A percentile compares a stretch with the other conserved stretches of the same genome.
Evolutionary conservation across 2,888 invertebrate genomes (phyloP).

Genomic region (Gerris lacustris): DNA sequence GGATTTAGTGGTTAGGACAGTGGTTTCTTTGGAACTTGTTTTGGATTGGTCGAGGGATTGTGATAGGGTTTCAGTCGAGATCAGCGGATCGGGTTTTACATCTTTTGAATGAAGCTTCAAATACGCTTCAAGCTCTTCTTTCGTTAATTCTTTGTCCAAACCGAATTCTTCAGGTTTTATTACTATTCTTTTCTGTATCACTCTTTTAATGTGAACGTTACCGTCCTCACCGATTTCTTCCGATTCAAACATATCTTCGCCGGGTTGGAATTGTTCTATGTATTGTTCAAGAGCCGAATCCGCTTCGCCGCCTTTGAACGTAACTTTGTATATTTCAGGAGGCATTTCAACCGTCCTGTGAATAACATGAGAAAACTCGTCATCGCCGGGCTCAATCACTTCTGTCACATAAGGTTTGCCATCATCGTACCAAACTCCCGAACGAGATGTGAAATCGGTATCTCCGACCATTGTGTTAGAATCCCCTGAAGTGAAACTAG

Average conservation of each 20-base stretch:
- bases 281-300: constrained; percentile 42
- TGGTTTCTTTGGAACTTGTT: constrained; percentile 18
- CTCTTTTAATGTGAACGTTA: constrained; percentile 42
- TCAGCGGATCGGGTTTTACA: constrained; percentile 17
- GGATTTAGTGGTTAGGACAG: not conserved
- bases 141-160: constrained; percentile 28
- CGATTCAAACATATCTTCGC: constrained; percentile 42
- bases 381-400: constrained; percentile 40
- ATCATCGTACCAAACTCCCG: constrained; percentile 41
- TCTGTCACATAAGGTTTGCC: constrained; percentile 41
- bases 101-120: constrained; percentile 31
- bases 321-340: constrained; percentile 42
- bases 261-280: constrained; percentile 42
- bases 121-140: constrained; percentile 34
- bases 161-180: constrained; percentile 34
- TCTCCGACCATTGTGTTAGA: constrained; percentile 76
- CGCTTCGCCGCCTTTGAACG: constrained; percentile 43
- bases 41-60: constrained; percentile 12
- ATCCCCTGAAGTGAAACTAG: constrained; percentile 69
- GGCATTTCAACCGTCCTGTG: constrained; percentile 42
- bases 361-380: constrained; percentile 40
- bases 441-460: constrained; percentile 48
- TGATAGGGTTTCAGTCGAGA: constrained; percentile 10
- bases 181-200: constrained; percentile 41
- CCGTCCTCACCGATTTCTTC: constrained; percentile 43